Base-by-base conservation (phyloP, 2,797 vertebrate genomes). In the Artibeus jamaicensis region DNA sequence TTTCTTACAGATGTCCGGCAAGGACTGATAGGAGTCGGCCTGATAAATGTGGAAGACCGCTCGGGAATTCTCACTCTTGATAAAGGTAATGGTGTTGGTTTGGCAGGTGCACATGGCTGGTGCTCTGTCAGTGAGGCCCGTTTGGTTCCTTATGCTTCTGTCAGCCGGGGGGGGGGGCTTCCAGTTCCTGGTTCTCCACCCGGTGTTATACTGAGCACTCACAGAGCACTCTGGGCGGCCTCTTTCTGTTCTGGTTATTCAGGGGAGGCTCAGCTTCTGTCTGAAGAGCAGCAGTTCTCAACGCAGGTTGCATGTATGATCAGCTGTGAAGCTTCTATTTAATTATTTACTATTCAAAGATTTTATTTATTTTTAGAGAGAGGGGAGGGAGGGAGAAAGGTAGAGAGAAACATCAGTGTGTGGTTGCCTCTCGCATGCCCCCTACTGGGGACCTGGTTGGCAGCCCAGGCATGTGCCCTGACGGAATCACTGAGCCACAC, bases 1-100 rank as follows among this genome's bases (percentile, higher is more conserved):
- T 95, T 77, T 91, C 93, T 95, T 84, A 24, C 88, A 99, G 99
- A 99, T 98, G 99, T 99, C 97, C 99, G 99, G 46, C 98, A 98
- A 96, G 99, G 99, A 74, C 98, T 99, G 96, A 99, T 99, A 89
- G 99, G 99, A 0, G 99, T 99, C 11, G 99, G 99, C n/a, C 98
- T 99, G 91, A 99, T 99, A 86, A 99, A 99, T 86, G 98, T 99
- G 55, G 99, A 99, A 98, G 99, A 99, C 96, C 98, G 99, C 85
- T 99, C 99, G 1, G 99, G 99, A 59, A 98, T 99, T 4, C 98
- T 99, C 48, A 99, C 99, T 0, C 98, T 99, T 57, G 99, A 99
- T 98, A 99, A 99, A 99, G 99, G 99, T 99, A 98, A 97, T 78
- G 39, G 1, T 82, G 18, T 59, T 29, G 39, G n/a, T 39, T 79